Base-by-base conservation (phyloP, 2,113 vertebrate genomes). In the Paedocypris sp. region DNA sequence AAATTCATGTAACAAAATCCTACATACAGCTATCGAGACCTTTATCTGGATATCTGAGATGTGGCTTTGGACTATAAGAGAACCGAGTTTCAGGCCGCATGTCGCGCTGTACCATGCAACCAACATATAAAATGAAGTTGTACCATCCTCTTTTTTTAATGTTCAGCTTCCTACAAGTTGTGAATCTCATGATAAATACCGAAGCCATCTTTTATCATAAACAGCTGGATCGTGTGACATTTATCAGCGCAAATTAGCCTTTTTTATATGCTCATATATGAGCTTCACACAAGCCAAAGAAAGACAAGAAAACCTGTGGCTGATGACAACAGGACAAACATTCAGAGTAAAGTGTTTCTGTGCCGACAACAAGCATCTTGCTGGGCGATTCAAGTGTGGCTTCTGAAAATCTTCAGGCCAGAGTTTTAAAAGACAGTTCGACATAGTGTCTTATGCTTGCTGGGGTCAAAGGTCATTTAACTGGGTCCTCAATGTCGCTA, bases 251-350 rank as follows among this genome's bases (percentile, higher is more conserved):
- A 57, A 62, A 28, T 60, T 63, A 64, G 62, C 62, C 70, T 71
- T 71, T 67, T 60, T 13, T 41, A 69, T 70, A 51, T 53, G 25
- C 62, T 15, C 42, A 60, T 39, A 63, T 52, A 73, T 75, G 78
- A 66, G 79, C 81, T 83, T 80, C 74, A 80, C 73, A 77, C 73
- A 61, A 64, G 58, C 61, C 67, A 54, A 72, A 53, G 70, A 67
- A 67, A 33, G 64, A n/a, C 15, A 63, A 75, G 79, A 58, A 74
- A 75, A 29, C 51, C 3, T 22, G 36, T 68, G 64, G 65, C 60
- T 53, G 22, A 64, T 70, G 64, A 69, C 66, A 48, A 43, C 71
- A 68, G 69, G 48, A 60, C 47, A 64, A 62, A 64, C 61, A 63
- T 38, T 58, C 46, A 45, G 63, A 65, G 67, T 62, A 47, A 49